Conservation (phyloP, 2,888 invertebrate species). For the Brachypalpus laphriformis region DNA sequence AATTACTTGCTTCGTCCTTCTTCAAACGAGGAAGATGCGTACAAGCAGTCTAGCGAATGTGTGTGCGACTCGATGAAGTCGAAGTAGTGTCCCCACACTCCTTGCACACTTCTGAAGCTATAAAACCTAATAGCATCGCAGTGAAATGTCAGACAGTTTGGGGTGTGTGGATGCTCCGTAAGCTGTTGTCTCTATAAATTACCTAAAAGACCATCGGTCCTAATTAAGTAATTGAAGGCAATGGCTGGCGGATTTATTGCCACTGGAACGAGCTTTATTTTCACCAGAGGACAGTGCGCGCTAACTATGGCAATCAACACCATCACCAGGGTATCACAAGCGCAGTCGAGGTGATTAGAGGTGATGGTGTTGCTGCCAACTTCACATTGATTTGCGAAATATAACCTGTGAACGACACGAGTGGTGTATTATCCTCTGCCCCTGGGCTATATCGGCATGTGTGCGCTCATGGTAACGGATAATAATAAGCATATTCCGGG, state of each 20-base stretch:
- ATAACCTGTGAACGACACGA: conserved; percentile 36
- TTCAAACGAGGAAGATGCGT: conserved; percentile 20
- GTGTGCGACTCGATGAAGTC: conserved; percentile 22
- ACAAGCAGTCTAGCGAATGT: conserved; percentile 1
- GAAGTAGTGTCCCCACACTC: conserved; percentile 8
- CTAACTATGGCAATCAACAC: conserved; percentile 34
- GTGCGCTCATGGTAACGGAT: conserved; percentile 30
- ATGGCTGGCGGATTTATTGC: conserved; percentile 78
- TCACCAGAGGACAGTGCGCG: conserved; percentile 9
- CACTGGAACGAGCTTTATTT: conserved; percentile 45
- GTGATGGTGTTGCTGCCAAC: conserved; percentile 48
- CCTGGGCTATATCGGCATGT: neutral
- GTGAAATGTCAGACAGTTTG: conserved; percentile 46
- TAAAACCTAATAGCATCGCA: conserved; percentile 57
- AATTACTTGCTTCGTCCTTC: conserved; percentile 51
- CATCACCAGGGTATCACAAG: neutral
- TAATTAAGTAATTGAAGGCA: conserved; percentile 80
- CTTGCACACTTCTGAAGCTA: conserved; percentile 23
- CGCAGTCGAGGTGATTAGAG: conserved; percentile 43
- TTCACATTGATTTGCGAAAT: conserved; percentile 61
- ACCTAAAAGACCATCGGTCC: conserved; percentile 79
- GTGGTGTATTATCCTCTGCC: conserved; percentile 9
- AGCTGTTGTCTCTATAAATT: conserved; percentile 76
- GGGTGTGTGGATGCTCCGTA: conserved; percentile 36
- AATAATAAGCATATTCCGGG: conserved; percentile 62